Percentiles rank a stretch among this genome's conserved stretches.
phyloP scores from a whole-genome alignment of 2,888 invertebrate species.

The Sylvicola cinctus region DNA sequence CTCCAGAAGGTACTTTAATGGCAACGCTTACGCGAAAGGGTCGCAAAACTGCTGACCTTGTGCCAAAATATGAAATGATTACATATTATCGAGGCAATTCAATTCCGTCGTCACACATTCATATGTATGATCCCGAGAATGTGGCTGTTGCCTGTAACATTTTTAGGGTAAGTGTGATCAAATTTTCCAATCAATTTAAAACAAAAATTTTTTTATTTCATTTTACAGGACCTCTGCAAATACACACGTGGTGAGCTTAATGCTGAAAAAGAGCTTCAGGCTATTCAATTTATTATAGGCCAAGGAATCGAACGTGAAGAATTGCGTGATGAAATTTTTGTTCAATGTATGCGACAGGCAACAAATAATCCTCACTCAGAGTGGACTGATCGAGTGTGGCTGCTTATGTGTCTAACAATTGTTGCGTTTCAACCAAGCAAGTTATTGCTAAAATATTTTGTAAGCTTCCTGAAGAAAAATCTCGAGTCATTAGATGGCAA shows the following conservation, averaged over 20 bases:
- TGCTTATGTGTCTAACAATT: conserved; percentile 69
- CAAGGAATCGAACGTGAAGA: conserved; percentile 83
- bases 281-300: conserved; percentile 66
- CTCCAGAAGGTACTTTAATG: conserved; percentile 74
- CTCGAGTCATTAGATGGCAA: conserved; percentile 40
- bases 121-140: conserved; percentile 89
- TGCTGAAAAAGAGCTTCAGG: conserved; percentile 57
- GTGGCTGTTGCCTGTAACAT: conserved; percentile 73
- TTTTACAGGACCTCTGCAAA: conserved; percentile 60
- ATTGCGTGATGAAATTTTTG: conserved; percentile 75
- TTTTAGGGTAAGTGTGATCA: conserved; percentile 48
- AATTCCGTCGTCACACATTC: conserved; percentile 84
- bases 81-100: conserved; percentile 70
- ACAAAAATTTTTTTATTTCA: background rate
- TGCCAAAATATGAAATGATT: conserved; percentile 86
- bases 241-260: conserved; percentile 79
- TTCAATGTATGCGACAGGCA: conserved; percentile 71
- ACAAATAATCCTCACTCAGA: conserved; percentile 76
- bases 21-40: conserved; percentile 63
- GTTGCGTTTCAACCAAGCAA: conserved; percentile 72
- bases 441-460: conserved; percentile 33
- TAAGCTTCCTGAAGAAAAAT: conserved; percentile 53
- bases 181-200: background rate
- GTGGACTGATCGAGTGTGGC: conserved; percentile 71
- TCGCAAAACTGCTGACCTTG: conserved; percentile 50